These are phyloP conservation scores for Homarus americanus DNA, from an alignment of 1,140 invertebrate genomes.

Conservation along the genomic window DNA sequence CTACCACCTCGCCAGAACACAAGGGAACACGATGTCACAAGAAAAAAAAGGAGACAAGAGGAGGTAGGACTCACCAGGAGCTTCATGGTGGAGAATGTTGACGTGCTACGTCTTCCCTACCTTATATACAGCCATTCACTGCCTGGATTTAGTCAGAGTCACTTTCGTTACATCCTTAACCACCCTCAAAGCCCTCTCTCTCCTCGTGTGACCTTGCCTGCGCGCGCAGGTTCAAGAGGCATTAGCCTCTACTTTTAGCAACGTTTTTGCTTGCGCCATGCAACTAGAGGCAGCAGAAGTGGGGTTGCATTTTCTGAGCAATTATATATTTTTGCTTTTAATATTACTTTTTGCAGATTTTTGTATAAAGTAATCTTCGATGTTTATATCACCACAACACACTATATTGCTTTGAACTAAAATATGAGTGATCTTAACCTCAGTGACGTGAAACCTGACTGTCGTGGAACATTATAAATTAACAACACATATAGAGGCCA, in stretches of 20 bases:
- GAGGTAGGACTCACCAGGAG: conserved; percentile 20
- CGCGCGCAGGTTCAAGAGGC: not conserved
- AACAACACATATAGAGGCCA: too few species aligned
- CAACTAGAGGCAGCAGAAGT: not conserved
- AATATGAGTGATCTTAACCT: too few species aligned
- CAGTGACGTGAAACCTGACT: too few species aligned
- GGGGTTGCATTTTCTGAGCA: too few species aligned
- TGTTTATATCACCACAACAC: too few species aligned
- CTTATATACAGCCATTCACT: conserved; percentile 41
- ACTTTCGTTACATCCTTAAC: not conserved
- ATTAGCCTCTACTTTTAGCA: not conserved
- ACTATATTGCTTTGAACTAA: too few species aligned
- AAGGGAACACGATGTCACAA: too few species aligned
- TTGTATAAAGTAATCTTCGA: too few species aligned
- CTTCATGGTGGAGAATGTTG: conserved; percentile 25
- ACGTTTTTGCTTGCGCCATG: not conserved
- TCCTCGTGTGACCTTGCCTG: not conserved
- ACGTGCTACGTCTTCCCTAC: not conserved
- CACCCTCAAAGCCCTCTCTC: not conserved
- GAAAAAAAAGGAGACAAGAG: not conserved
- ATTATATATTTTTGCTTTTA: too few species aligned
- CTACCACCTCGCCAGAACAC: not conserved
- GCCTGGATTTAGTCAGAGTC: not conserved
- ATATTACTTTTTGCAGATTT: too few species aligned
- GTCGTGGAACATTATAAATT: too few species aligned